Conservation (phyloP, 2,113 vertebrate species). For the Pavo muticus region DNA sequence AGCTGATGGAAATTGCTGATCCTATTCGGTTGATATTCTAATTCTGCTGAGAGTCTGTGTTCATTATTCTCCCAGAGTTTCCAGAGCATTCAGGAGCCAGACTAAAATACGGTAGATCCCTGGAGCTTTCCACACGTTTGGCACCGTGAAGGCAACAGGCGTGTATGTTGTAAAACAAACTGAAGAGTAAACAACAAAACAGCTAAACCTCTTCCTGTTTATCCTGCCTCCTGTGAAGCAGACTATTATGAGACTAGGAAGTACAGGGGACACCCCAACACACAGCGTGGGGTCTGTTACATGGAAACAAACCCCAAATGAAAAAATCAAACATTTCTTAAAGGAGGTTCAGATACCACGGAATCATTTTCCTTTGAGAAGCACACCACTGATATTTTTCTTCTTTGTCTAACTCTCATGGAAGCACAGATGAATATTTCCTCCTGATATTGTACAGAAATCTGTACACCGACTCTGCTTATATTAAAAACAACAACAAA, state of each 20-base stretch:
- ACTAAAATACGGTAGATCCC: no score
- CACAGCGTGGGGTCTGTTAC: not conserved
- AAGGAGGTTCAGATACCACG: not conserved
- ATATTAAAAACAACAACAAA: not conserved
- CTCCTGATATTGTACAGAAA: not conserved
- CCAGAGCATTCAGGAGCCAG: not conserved
- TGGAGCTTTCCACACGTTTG: not conserved
- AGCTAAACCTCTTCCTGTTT: not conserved
- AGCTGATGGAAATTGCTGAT: not conserved
- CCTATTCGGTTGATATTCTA: not conserved
- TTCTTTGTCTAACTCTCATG: not conserved
- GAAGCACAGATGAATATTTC: not conserved
- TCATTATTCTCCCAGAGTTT: not conserved
- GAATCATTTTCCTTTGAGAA: not conserved
- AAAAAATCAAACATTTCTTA: not conserved
- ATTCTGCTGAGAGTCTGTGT: not conserved
- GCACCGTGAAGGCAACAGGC: not conserved
- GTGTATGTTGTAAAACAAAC: not conserved
- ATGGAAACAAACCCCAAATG: not conserved
- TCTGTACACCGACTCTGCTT: not conserved
- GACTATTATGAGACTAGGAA: not conserved
- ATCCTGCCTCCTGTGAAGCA: not conserved
- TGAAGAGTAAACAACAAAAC: not conserved
- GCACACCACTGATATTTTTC: not conserved
- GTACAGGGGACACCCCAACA: not conserved